Percentiles rank a stretch among this genome's conserved stretches.
These are phyloP conservation scores for Pyrrhosoma nymphula DNA, from an alignment of 2,888 invertebrate species.

Conservation along the genomic window DNA sequence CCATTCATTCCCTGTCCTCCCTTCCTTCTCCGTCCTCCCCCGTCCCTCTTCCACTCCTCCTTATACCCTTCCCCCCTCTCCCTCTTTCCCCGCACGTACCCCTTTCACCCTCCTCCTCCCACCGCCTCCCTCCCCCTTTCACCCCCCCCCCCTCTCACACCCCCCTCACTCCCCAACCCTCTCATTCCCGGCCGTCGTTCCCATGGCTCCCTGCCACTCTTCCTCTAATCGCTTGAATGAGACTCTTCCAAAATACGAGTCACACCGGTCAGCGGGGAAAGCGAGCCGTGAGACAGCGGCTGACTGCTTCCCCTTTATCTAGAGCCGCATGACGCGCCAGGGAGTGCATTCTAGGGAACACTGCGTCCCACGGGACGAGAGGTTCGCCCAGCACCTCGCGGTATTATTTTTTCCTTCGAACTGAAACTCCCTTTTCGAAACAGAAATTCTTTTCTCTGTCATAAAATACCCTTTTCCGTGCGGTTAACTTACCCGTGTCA, in stretches of 20 bases:
- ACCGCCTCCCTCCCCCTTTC: background rate
- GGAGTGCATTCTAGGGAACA: background rate
- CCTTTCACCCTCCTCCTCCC: background rate
- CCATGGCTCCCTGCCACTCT: slow-evolving; percentile 34
- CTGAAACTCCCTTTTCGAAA: background rate
- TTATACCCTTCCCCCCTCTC: too few relatives aligned
- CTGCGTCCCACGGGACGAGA: background rate
- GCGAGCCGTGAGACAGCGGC: slow-evolving; percentile 11
- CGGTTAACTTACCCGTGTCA: too few relatives aligned
- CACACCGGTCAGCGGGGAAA: slow-evolving; percentile 13
- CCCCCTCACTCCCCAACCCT: background rate
- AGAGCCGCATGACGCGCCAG: background rate
- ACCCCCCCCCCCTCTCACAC: background rate
- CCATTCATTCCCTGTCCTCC: background rate
- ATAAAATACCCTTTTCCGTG: background rate
- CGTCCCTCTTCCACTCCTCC: too few relatives aligned
- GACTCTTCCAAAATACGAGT: slow-evolving; percentile 26
- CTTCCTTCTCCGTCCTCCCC: too few relatives aligned
- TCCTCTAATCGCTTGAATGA: slow-evolving; percentile 8
- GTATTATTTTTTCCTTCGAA: background rate
- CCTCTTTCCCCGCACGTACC: too few relatives aligned
- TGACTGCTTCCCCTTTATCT: background rate
- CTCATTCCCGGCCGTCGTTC: background rate
- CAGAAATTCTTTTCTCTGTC: background rate
- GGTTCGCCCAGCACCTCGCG: background rate